Percentiles rank a stretch among this genome's conserved stretches.
Evolutionary conservation across 2,113 vertebrate species (phyloP).

Genomic region (Agapornis roseicollis): DNA sequence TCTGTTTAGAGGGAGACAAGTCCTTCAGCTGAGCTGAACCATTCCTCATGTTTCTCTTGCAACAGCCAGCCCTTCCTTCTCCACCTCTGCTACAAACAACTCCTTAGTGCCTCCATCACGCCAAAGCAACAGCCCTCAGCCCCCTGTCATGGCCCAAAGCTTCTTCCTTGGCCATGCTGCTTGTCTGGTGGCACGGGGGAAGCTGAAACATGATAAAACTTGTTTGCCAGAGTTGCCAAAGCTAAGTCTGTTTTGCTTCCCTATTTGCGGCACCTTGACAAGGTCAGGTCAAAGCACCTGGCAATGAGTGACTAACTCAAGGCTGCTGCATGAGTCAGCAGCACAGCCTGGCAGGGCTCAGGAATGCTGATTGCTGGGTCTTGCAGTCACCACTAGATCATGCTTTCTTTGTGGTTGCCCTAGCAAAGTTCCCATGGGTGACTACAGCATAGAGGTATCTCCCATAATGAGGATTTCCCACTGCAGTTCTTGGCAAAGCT

Average conservation of each 20-base stretch:
- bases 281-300: slow-evolving; percentile 53
- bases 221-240: slow-evolving; percentile 27
- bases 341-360: neutral
- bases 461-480: slow-evolving; percentile 1
- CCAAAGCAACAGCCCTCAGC: neutral
- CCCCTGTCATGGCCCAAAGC: neutral
- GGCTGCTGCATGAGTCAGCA: slow-evolving; percentile 49
- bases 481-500: slow-evolving; percentile 23
- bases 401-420: neutral
- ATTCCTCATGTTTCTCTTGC: neutral
- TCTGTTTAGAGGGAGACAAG: neutral
- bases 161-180: neutral
- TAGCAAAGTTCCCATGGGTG: neutral
- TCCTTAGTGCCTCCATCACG: rapidly evolving
- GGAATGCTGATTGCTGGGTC: slow-evolving; percentile 29
- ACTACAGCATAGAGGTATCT: neutral
- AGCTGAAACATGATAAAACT: slow-evolving; percentile 7
- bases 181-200: neutral
- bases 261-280: slow-evolving; percentile 18
- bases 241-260: slow-evolving; percentile 46
- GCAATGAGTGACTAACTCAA: slow-evolving; percentile 38
- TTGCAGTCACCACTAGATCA: neutral
- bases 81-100: neutral
- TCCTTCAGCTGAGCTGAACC: neutral
- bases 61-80: neutral